Evolutionary conservation across 2,888 invertebrate genomes (phyloP).

Genomic region (Xylota segnis): DNA sequence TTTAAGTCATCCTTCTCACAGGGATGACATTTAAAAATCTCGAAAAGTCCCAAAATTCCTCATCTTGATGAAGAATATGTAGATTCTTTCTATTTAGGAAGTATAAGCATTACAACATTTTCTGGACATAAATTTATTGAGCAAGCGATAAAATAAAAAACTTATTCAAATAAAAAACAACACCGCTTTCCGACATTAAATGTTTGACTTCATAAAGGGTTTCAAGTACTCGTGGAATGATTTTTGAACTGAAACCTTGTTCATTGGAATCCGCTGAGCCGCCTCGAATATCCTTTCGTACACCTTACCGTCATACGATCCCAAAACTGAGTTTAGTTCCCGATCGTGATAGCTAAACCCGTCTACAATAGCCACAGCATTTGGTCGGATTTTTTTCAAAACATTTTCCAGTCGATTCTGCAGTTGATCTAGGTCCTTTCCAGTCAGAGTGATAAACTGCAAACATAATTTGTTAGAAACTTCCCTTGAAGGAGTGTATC

Average conservation of each 20-base stretch:
- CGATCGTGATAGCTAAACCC: conserved; percentile 93
- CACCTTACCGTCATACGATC: conserved; percentile 92
- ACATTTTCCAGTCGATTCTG: conserved; percentile 89
- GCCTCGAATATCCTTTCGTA: conserved; percentile 91
- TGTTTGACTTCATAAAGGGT: conserved; percentile 90
- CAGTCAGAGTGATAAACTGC: conserved; percentile 78
- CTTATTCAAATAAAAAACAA: not conserved
- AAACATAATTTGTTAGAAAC: not conserved
- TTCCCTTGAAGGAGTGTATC: not conserved
- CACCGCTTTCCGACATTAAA: conserved; percentile 83
- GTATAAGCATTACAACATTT: too few relatives aligned
- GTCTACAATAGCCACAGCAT: conserved; percentile 95
- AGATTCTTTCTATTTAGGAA: too few relatives aligned
- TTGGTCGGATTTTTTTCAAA: conserved; percentile 89
- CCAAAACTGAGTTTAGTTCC: conserved; percentile 90
- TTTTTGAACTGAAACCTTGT: conserved; percentile 90
- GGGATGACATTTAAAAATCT: too few relatives aligned
- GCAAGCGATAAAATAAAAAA: too few relatives aligned
- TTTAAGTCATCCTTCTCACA: too few relatives aligned
- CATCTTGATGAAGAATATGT: too few relatives aligned
- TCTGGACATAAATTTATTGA: too few relatives aligned
- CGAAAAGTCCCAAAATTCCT: too few relatives aligned
- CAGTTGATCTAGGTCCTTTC: conserved; percentile 82
- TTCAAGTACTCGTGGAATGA: conserved; percentile 88
- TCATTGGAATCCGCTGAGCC: conserved; percentile 92